phyloP scores from a whole-genome alignment of 2,797 vertebrate species.

The Parambassis ranga region DNA sequence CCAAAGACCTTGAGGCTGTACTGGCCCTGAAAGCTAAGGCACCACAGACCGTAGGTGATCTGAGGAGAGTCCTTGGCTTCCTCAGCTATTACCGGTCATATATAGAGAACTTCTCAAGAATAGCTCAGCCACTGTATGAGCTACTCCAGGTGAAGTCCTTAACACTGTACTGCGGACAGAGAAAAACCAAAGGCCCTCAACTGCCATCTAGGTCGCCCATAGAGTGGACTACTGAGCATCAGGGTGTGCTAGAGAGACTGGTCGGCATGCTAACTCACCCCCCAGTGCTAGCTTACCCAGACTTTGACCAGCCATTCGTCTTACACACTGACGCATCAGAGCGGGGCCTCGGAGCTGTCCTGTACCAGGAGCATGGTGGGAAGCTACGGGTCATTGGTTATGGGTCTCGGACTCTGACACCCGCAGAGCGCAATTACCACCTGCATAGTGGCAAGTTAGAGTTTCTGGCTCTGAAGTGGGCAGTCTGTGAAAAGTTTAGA shows the following conservation, averaged over 20 bases:
- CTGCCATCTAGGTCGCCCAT: not conserved
- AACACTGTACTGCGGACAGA: not conserved
- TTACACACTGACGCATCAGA: not conserved
- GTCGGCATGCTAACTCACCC: not conserved
- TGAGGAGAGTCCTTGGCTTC: not conserved
- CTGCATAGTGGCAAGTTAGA: too few relatives aligned
- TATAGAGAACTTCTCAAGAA: not conserved
- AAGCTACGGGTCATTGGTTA: not conserved
- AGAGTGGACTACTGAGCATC: not conserved
- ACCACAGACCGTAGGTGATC: not conserved
- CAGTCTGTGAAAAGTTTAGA: too few relatives aligned
- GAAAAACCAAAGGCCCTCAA: not conserved
- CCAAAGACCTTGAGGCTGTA: not conserved
- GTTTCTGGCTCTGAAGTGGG: too few relatives aligned
- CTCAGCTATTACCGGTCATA: not conserved
- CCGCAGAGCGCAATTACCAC: too few relatives aligned
- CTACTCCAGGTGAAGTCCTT: not conserved
- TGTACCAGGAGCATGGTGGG: not conserved
- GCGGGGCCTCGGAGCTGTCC: not conserved
- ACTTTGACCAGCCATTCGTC: not conserved
- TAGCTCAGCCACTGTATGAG: not conserved
- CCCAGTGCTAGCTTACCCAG: not conserved
- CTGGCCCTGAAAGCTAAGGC: not conserved
- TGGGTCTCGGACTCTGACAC: not conserved
- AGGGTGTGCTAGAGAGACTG: not conserved